Base-by-base conservation (phyloP, 2,888 invertebrate genomes). In the Drosophila niveifrons region DNA sequence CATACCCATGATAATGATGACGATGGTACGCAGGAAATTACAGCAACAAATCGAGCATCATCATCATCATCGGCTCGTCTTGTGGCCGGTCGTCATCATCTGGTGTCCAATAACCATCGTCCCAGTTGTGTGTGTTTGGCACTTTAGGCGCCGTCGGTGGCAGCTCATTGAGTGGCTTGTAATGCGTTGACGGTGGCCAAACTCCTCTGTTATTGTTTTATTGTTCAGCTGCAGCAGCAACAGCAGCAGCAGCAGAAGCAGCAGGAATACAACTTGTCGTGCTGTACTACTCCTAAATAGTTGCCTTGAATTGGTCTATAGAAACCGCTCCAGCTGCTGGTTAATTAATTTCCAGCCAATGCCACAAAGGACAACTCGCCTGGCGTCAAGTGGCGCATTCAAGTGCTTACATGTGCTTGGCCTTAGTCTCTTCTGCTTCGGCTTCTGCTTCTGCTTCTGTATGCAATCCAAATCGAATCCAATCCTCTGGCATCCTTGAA, bases 111-210 rank as follows among this genome's bases (percentile, higher is more conserved):
- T 65, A 56, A 2, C 31, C 36, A n/a, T 23, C 23, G 11, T n/a
- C 15, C 39, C 36, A 63, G 62, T 79, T 77, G 80, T 79, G 80
- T 78, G 65, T 75, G 53, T 58, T 76, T 88, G 83, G 86, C 83
- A 83, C 88, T 83, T 88, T 82, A 75, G 83, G 86, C 88, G 86
- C 86, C 83, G 66, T 80, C 86, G 75, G 80, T 80, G 80, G 87
- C 88, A 85, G 86, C 88, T 85, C 78, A 84, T 86, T 86, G 83
- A 84, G 88, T 88, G 83, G 83, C 83, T 71, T 86, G 86, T 84
- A 84, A 82, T 88, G 83, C 80, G 83, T 85, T 85, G 86, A 85
- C 75, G 75, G 47, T 62, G 75, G 66, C 66, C 43, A 57, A 50
- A 41, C 68, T 71, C 66, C 70, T 66, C 70, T 66, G 80, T 88